phyloP scores from a whole-genome alignment of 2,888 invertebrate species.

The Brachylomia viminalis region DNA sequence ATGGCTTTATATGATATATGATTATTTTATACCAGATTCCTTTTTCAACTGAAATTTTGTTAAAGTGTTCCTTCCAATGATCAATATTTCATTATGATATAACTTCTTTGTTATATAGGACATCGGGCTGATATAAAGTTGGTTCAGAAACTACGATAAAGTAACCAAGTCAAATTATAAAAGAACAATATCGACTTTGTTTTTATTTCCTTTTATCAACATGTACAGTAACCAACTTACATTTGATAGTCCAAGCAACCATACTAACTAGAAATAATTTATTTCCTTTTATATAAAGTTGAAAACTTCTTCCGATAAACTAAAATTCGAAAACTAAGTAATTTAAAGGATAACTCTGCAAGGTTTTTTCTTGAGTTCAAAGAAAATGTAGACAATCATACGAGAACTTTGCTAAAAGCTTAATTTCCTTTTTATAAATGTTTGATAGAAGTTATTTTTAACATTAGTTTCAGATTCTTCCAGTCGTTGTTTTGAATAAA shows the following conservation, averaged over 20 bases:
- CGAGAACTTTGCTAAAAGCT: constrained; percentile 38
- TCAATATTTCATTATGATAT: too few species aligned
- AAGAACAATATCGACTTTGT: background rate
- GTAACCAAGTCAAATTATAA: background rate
- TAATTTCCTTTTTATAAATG: constrained; percentile 32
- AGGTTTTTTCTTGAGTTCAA: constrained; percentile 44
- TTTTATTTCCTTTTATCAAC: background rate
- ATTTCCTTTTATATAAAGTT: constrained; percentile 45
- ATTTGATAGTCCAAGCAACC: constrained; percentile 43
- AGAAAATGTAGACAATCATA: constrained; percentile 45
- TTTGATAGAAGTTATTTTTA: constrained; percentile 18
- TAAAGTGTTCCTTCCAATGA: too few species aligned
- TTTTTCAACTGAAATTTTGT: too few species aligned
- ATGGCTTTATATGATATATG: too few species aligned
- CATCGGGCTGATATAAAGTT: background rate
- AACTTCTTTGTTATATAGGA: background rate
- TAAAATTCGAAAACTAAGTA: constrained; percentile 59
- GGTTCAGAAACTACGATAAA: background rate
- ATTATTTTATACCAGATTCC: too few species aligned
- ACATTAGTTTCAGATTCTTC: background rate
- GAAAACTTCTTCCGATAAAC: constrained; percentile 56
- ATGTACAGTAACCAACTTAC: constrained; percentile 35
- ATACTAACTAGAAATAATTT: constrained; percentile 51
- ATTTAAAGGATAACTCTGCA: constrained; percentile 56
- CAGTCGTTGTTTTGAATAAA: background rate